phyloP scores from a whole-genome alignment of 2,888 invertebrate genomes.

The Euspilapteryx auroguttella region DNA sequence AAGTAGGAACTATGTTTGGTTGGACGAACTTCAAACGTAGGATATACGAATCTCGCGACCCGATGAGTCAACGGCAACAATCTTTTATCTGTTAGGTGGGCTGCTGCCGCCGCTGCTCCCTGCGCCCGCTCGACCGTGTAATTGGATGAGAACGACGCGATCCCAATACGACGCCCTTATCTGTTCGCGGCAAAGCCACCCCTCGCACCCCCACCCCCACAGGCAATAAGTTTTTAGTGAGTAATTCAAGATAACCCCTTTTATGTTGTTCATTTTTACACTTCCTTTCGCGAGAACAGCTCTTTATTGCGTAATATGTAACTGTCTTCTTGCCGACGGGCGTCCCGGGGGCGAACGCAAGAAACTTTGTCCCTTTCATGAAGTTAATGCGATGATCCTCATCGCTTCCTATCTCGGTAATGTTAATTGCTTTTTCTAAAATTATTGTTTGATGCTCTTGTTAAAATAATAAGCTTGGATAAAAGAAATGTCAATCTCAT shows the following conservation, averaged over 20 bases:
- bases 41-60: too few species aligned
- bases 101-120: conserved; percentile 14
- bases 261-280: conserved; percentile 62
- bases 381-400: conserved; percentile 55
- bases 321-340: conserved; percentile 53
- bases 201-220: conserved; percentile 17
- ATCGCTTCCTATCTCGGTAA: conserved; percentile 53
- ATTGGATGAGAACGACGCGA: conserved; percentile 61
- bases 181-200: conserved; percentile 56
- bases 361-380: conserved; percentile 53
- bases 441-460: conserved; percentile 60
- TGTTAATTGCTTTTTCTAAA: conserved; percentile 59
- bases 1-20: too few species aligned
- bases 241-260: conserved; percentile 62
- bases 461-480: too few species aligned
- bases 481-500: too few species aligned
- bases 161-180: conserved; percentile 60
- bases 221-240: conserved; percentile 60
- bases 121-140: conserved; percentile 60
- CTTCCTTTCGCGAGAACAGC: conserved; percentile 62
- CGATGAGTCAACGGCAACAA: too few species aligned
- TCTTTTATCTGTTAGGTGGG: too few species aligned
- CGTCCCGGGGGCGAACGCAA: conserved; percentile 44
- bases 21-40: too few species aligned
- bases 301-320: conserved; percentile 61